These are phyloP conservation scores for Cyprinus carpio DNA, from an alignment of 2,113 vertebrate genomes.

Conservation along the genomic window DNA sequence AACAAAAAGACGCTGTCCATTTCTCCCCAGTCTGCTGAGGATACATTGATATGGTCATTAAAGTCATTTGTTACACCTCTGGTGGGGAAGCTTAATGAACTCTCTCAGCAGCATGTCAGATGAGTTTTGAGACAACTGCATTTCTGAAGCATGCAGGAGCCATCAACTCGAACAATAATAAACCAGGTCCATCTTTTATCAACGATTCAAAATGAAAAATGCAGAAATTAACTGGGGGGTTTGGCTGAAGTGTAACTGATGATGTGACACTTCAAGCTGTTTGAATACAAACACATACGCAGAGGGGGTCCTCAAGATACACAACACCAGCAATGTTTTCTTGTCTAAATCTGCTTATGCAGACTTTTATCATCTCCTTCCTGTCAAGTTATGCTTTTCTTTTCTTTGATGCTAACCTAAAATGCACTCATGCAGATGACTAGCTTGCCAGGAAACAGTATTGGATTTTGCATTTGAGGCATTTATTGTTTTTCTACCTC, in stretches of 20 bases:
- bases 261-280: slow-evolving; percentile 9
- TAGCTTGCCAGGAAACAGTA: not conserved
- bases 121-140: slow-evolving; percentile 52
- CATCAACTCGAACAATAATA: slow-evolving; percentile 26
- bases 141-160: slow-evolving; percentile 18
- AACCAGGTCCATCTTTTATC: slow-evolving; percentile 27
- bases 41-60: slow-evolving; percentile 44
- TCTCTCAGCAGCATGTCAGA: slow-evolving; percentile 42
- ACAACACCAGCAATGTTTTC: slow-evolving; percentile 11
- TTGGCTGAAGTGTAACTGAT: slow-evolving; percentile 13
- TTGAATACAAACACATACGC: not conserved
- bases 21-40: slow-evolving; percentile 44
- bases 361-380: not conserved
- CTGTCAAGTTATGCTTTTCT: not conserved
- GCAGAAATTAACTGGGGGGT: not conserved
- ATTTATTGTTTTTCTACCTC: not conserved
- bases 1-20: slow-evolving; percentile 32
- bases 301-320: not conserved
- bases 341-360: slow-evolving; percentile 3
- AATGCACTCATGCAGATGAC: not conserved
- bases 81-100: slow-evolving; percentile 23
- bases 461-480: not conserved
- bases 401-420: slow-evolving; percentile 23
- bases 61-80: slow-evolving; percentile 47
- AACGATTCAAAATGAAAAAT: slow-evolving; percentile 20